Conservation (phyloP, 1,140 invertebrate genomes). For the Philotrypesis tridentata region DNA sequence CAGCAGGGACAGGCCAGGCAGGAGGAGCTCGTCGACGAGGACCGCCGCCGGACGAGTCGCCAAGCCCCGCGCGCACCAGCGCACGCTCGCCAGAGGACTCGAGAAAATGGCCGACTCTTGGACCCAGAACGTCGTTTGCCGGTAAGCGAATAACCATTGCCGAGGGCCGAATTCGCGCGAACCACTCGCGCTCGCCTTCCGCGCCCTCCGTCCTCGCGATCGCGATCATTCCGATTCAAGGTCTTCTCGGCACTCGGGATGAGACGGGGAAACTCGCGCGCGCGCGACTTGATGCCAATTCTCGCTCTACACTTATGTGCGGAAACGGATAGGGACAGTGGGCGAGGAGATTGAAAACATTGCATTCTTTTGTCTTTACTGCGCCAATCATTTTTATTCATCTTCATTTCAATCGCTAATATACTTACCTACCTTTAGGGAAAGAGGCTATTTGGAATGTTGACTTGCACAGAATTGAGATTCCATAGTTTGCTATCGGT, state of each 20-base stretch:
- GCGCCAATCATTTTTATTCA: too few relatives aligned
- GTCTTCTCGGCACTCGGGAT: neutral
- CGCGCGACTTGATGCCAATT: slow-evolving; percentile 4
- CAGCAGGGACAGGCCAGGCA: neutral
- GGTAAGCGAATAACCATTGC: slow-evolving; percentile 59
- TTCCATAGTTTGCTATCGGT: too few relatives aligned
- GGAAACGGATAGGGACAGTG: neutral
- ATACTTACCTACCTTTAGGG: too few relatives aligned
- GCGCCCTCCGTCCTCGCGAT: neutral
- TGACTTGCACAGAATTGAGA: neutral
- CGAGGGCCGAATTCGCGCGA: neutral
- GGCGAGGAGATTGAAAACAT: slow-evolving; percentile 20
- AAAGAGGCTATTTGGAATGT: neutral
- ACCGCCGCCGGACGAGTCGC: slow-evolving; percentile 7
- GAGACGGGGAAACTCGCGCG: neutral
- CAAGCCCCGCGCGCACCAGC: neutral
- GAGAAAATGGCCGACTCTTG: slow-evolving; percentile 73
- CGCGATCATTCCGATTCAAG: neutral
- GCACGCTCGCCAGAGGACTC: slow-evolving; percentile 44
- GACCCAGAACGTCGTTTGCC: slow-evolving; percentile 69
- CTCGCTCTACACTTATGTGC: neutral
- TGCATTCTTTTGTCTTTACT: slow-evolving; percentile 1
- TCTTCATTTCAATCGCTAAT: too few relatives aligned
- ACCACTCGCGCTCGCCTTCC: too few relatives aligned
- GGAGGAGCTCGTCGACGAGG: neutral